phyloP scores from a whole-genome alignment of 2,888 invertebrate species.

The Drosophila ezoana region DNA sequence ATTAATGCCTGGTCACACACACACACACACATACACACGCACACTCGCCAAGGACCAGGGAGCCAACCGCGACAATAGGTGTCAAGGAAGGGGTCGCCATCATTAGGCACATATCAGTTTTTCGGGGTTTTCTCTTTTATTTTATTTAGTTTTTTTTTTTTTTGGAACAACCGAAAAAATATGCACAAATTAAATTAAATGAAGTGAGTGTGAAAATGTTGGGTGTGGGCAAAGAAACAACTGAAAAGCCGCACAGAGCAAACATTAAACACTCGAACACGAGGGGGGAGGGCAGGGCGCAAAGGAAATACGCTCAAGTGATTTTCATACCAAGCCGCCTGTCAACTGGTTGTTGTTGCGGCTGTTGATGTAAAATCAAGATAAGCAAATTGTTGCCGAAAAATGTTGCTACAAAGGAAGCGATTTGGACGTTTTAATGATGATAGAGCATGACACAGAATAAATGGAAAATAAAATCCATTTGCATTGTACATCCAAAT shows the following conservation, averaged over 20 bases:
- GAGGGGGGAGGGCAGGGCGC: constrained; percentile 41
- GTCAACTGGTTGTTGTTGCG: constrained; percentile 46
- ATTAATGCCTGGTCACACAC: constrained; percentile 80
- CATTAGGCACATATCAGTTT: constrained; percentile 72
- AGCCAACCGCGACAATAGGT: constrained; percentile 35
- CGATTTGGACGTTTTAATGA: constrained; percentile 78
- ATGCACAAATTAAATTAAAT: constrained; percentile 80
- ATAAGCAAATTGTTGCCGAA: constrained; percentile 79
- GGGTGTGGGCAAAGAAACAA: constrained; percentile 38
- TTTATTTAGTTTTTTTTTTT: constrained; percentile 8
- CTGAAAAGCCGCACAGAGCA: constrained; percentile 56
- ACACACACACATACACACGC: constrained; percentile 20
- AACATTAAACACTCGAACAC: constrained; percentile 52
- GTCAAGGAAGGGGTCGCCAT: constrained; percentile 58
- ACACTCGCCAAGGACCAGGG: constrained; percentile 45
- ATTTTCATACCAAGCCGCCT: constrained; percentile 63
- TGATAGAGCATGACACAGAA: constrained; percentile 80
- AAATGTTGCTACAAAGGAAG: constrained; percentile 72
- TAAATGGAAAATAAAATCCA: constrained; percentile 67
- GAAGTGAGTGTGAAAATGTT: constrained; percentile 78
- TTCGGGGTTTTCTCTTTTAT: constrained; percentile 8
- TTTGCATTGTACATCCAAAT: constrained; percentile 56
- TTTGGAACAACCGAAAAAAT: constrained; percentile 56
- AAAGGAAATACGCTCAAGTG: constrained; percentile 81
- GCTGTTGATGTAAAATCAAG: constrained; percentile 73